Base-by-base conservation (phyloP, 23 tunicate genomes). In the Ascidia mentula region DNA sequence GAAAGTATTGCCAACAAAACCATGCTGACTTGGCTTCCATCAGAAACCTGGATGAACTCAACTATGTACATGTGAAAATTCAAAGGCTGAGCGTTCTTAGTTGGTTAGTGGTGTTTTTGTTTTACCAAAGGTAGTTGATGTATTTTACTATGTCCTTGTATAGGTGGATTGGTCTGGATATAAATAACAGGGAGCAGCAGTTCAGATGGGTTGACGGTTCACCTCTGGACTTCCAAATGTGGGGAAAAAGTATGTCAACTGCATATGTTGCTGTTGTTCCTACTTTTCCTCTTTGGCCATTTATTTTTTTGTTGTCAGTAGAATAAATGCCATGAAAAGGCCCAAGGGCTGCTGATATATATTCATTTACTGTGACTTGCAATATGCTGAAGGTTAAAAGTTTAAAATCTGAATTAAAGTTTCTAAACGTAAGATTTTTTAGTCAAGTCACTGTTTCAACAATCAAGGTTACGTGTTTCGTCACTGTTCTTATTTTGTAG, bases 91-190 rank as follows among this genome's bases (percentile, higher is more conserved):
- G 73, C 17, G 26, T 38, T 31, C 59, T 72, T 46, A 45, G 61
- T 26, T 85, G 91, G 97, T 86, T 31, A 69, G 87, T 69, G 6
- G 12, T 42, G 53, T 42, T 42, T 12, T 42, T 42, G 53, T 42
- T 42, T 42, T 42, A 9, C 53, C 53, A 42, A 42, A 15, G 12
- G 53, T 15, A 42, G 12, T 42, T 42, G 53, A 12, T 42, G 53
- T 12, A 9, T 42, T 42, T 42, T 15, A 42, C 12, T 9, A 9
- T 9, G 15, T 42, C 12, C 53, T 42, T 42, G 53, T 39, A 18
- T 17, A 93, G 98, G 93, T 93, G 98, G 98, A 93, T 93, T 40
- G 98, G 98, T n/a, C 69, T 93, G 26, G 93, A 93, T 72, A 87
- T 91, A 85, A 93, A 93, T 82, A 87, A 83, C 69, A 40, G 78